Conservation (phyloP, 2,888 invertebrate species). For the Frankliniella fusca region DNA sequence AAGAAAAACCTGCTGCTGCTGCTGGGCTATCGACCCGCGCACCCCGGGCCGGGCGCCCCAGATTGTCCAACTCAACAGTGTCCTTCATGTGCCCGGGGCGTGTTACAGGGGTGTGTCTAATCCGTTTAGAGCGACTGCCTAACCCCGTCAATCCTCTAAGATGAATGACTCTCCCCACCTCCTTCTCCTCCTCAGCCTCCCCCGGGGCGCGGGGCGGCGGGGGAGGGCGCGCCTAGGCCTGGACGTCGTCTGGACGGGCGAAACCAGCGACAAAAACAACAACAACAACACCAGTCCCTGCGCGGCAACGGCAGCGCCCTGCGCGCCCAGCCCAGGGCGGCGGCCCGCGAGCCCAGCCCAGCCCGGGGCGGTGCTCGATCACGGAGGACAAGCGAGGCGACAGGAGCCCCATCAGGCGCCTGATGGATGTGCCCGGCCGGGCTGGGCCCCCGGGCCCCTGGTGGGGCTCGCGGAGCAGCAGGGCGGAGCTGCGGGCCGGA, state of each 20-base stretch:
- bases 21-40: background rate
- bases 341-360: background rate
- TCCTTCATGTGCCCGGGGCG: too few species aligned
- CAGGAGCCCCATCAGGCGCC: constrained; percentile 19
- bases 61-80: background rate
- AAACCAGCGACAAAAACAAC: too few species aligned
- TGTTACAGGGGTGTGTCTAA: too few species aligned
- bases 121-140: too few species aligned
- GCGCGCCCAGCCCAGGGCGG: background rate
- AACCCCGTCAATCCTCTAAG: too few species aligned
- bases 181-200: background rate
- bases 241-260: too few species aligned
- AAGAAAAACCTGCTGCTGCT: background rate
- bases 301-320: background rate
- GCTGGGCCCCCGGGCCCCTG: background rate
- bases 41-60: too few species aligned
- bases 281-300: too few species aligned
- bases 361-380: background rate
- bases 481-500: background rate
- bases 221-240: background rate
- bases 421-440: background rate
- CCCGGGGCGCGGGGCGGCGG: background rate
- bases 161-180: too few species aligned
- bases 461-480: background rate
- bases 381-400: constrained; percentile 21